phyloP scores from a whole-genome alignment of 2,888 invertebrate species.

The Esperia sulphurella region DNA sequence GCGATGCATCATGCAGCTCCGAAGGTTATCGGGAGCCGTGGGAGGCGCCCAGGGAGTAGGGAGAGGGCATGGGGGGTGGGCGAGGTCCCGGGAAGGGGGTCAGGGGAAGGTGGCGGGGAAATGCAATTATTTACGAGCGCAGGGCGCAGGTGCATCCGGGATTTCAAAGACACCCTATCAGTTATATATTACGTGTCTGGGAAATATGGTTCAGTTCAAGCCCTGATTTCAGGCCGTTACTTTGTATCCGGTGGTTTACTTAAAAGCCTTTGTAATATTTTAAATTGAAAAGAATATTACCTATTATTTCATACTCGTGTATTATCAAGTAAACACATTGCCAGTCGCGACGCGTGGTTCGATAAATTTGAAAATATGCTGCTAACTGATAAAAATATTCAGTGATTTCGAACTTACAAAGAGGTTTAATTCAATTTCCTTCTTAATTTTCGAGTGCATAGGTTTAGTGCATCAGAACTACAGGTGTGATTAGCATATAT shows the following conservation, averaged over 20 bases:
- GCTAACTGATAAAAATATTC: too few species aligned
- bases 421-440: too few species aligned
- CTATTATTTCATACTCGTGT: background rate
- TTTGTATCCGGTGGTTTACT: background rate
- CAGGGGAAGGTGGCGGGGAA: constrained; percentile 14
- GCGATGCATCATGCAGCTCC: constrained; percentile 61
- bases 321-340: constrained; percentile 4
- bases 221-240: background rate
- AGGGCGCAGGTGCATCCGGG: constrained; percentile 65
- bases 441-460: too few species aligned
- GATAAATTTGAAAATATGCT: background rate
- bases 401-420: too few species aligned
- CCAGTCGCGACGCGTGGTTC: constrained; percentile 4
- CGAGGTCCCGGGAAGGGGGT: background rate
- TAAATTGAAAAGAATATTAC: background rate
- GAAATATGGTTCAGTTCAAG: background rate
- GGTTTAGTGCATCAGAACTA: too few species aligned
- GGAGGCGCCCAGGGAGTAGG: constrained; percentile 17
- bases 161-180: constrained; percentile 26
- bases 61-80: background rate
- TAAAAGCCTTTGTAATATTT: background rate
- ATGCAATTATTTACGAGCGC: constrained; percentile 47
- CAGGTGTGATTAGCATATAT: too few species aligned
- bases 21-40: constrained; percentile 47
- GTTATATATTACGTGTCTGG: constrained; percentile 7